These are phyloP conservation scores for Neelides folsomi DNA, from an alignment of 2,888 invertebrate genomes.

Conservation along the genomic window DNA sequence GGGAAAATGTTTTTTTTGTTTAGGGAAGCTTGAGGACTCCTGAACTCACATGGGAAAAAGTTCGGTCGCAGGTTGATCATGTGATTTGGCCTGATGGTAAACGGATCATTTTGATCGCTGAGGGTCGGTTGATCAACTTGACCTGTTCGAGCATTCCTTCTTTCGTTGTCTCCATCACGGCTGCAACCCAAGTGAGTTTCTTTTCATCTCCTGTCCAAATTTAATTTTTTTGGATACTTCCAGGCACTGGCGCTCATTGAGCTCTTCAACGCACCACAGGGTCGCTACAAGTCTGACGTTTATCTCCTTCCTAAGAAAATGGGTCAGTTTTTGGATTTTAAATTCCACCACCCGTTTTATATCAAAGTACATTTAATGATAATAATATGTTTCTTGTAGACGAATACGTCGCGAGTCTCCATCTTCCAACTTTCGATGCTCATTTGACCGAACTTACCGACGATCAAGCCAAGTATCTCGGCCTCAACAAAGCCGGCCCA, in stretches of 20 bases:
- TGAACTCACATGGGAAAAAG: slow-evolving; percentile 93
- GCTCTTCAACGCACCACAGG: slow-evolving; percentile 85
- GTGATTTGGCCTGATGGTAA: slow-evolving; percentile 97
- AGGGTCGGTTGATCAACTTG: slow-evolving; percentile 87
- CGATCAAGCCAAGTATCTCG: slow-evolving; percentile 95
- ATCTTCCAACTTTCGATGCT: slow-evolving; percentile 93
- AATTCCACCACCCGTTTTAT: neutral
- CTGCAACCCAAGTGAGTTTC: slow-evolving; percentile 64
- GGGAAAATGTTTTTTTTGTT: slow-evolving; percentile 29
- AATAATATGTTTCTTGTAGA: slow-evolving; percentile 45
- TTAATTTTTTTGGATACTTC: slow-evolving; percentile 9
- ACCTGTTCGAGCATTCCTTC: slow-evolving; percentile 95
- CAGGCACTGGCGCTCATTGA: slow-evolving; percentile 87
- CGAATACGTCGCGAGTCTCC: slow-evolving; percentile 93
- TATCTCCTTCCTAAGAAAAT: slow-evolving; percentile 96
- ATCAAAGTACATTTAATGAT: neutral
- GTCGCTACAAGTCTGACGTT: slow-evolving; percentile 91
- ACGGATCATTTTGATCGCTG: slow-evolving; percentile 80
- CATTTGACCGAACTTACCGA: slow-evolving; percentile 90
- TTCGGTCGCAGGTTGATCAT: slow-evolving; percentile 94
- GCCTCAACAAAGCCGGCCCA: slow-evolving; percentile 92
- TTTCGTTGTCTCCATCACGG: slow-evolving; percentile 94
- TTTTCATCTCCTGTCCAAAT: neutral
- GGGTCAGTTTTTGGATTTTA: slow-evolving; percentile 49
- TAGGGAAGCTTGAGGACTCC: slow-evolving; percentile 80